Evolutionary conservation across 2,797 vertebrate genomes (phyloP).

Genomic region (Mormyrops boulengeri): DNA sequence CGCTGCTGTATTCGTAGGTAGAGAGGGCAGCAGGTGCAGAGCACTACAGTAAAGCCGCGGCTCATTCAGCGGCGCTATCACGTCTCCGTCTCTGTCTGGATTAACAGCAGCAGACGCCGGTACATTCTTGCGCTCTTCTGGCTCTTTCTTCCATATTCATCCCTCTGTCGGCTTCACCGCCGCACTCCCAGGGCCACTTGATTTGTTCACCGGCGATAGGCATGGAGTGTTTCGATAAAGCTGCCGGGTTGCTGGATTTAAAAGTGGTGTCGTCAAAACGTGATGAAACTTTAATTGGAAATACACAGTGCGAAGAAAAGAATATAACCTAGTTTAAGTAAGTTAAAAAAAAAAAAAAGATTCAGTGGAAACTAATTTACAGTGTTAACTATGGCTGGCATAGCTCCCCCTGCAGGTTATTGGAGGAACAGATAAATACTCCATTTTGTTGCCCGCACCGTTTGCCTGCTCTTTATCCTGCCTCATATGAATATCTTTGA

Average conservation of each 20-base stretch:
- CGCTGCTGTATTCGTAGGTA: background rate
- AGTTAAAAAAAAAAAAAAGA: background rate
- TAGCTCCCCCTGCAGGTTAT: constrained; percentile 8
- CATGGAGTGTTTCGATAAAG: background rate
- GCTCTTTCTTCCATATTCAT: background rate
- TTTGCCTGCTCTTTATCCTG: constrained; percentile 18
- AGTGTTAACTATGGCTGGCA: background rate
- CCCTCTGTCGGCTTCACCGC: background rate
- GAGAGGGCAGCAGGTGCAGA: constrained; percentile 17
- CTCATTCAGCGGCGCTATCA: background rate
- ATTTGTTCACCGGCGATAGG: background rate
- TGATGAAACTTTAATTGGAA: background rate
- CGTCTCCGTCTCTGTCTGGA: background rate
- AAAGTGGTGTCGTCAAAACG: background rate
- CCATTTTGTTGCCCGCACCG: constrained; percentile 1
- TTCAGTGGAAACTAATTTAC: background rate
- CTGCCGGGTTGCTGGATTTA: background rate
- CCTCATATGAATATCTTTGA: constrained; percentile 24
- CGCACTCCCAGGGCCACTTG: background rate
- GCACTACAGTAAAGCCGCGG: background rate
- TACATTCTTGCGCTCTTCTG: background rate
- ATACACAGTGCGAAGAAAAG: background rate
- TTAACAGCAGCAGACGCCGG: background rate
- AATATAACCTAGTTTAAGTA: constrained; percentile 4
- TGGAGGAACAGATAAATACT: constrained; percentile 6